Base-by-base conservation (phyloP, 2,113 vertebrate species). In the Hypomesus transpacificus region DNA sequence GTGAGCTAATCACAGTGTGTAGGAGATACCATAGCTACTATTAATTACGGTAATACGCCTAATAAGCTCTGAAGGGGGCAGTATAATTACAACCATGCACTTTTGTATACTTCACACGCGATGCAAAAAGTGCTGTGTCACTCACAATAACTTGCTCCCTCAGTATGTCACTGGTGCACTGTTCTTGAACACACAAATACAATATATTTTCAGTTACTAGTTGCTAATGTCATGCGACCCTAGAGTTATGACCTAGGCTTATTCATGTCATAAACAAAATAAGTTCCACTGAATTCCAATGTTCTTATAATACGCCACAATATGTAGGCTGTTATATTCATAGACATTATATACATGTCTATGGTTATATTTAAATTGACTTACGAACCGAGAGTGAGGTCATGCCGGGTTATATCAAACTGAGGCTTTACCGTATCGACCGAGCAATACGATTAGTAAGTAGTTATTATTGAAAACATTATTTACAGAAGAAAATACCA, bases 121-220 rank as follows among this genome's bases (percentile, higher is more conserved):
- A 26, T 0, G 77, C 3, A 74, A 34, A 46, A 58, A 56, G 18
- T 78, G 83, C 80, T 72, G 75, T 82, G 80, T 88, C 86, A 89
- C 60, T 66, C 34, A 70, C 20, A 20, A 56, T 70, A 24, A 60
- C 21, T 14, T 22, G 14, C 34, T 18, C 18, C 21, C 39, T 20
- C 34, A 58, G 56, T 17, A 6, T 20, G 17, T 62, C 69, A 52
- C 57, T 58, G 34, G 18, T 14, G 63, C 68, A 70, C 34, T 51
- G 21, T 22, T 73, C 56, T 28, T 52, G 46, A 69, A 57, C 67
- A 34, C 26, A 54, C 17, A 34, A 56, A 4, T 61, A 26, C 59
- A 16, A 16, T 61, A 14, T 26, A 60, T 14, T 2, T n/a, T 60
- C 20, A 13, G 1, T 60, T 13, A 46, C 39, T 13, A 46, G 39